Percentiles rank a stretch among this genome's conserved stretches.
phyloP scores from a whole-genome alignment of 2,888 invertebrate genomes.

The Steinernema scapterisci region DNA sequence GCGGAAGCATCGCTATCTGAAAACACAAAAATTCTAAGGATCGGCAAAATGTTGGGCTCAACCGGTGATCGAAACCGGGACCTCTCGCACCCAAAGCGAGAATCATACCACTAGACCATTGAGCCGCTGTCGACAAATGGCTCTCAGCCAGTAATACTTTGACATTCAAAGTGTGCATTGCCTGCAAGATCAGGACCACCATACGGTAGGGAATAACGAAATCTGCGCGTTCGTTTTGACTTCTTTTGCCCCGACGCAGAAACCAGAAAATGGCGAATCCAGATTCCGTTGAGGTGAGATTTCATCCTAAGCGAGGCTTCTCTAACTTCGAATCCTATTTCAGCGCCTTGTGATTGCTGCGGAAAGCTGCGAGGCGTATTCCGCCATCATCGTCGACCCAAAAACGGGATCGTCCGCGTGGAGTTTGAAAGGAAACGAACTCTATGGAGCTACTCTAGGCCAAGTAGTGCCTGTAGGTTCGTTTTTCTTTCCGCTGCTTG shows the following conservation, averaged over 20 bases:
- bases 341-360: constrained; percentile 34
- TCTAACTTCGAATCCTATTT: neutral
- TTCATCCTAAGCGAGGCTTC: neutral
- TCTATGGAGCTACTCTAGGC: constrained; percentile 53
- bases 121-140: constrained; percentile 30
- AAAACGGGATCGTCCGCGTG: constrained; percentile 55
- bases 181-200: neutral
- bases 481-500: too few species aligned
- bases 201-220: neutral
- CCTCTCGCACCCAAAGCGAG: constrained; percentile 65
- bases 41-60: constrained; percentile 41
- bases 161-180: neutral
- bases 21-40: neutral
- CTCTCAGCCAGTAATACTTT: too few species aligned
- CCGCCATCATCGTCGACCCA: constrained; percentile 56
- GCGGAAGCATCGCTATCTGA: neutral
- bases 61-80: constrained; percentile 63
- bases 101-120: constrained; percentile 64
- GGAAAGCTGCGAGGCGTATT: constrained; percentile 50
- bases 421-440: constrained; percentile 59
- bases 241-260: neutral
- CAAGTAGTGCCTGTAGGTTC: constrained; percentile 51
- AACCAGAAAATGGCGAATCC: neutral
- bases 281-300: constrained; percentile 13
- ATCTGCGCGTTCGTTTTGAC: neutral